These are phyloP conservation scores for Lagopus leucura DNA, from an alignment of 2,113 vertebrate genomes.

Conservation along the genomic window DNA sequence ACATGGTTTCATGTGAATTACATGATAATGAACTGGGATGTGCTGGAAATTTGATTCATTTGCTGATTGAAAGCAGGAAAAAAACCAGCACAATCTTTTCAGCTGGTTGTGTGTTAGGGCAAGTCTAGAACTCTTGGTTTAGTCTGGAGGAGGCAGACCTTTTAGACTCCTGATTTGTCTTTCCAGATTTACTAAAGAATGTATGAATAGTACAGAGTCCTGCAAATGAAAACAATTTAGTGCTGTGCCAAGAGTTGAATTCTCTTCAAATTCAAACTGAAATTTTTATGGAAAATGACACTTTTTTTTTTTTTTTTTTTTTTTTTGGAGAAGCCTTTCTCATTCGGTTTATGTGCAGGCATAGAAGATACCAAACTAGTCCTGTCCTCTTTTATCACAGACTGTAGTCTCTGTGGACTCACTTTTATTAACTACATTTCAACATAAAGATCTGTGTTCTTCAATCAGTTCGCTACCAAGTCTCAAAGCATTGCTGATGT, in stretches of 20 bases:
- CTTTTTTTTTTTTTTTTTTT: neutral
- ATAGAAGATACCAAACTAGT: neutral
- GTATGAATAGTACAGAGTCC: neutral
- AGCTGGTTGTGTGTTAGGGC: neutral
- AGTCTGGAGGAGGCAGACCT: neutral
- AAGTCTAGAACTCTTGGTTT: neutral
- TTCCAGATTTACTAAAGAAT: neutral
- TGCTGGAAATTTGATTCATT: neutral
- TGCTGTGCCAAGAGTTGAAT: neutral
- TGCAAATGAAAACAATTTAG: neutral
- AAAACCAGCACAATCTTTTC: neutral
- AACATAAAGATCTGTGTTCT: neutral
- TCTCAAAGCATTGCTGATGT: neutral
- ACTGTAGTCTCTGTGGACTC: neutral
- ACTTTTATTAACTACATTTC: neutral
- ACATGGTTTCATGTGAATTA: neutral
- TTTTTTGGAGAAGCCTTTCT: neutral
- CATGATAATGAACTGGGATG: neutral
- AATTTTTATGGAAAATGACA: neutral
- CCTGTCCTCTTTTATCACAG: neutral
- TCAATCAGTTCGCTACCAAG: neutral
- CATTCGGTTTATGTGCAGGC: neutral
- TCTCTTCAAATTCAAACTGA: neutral
- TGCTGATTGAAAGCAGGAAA: neutral
- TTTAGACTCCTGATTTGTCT: neutral